Conservation (phyloP, 1,140 invertebrate genomes). For the Brachionus rotundiformis region DNA sequence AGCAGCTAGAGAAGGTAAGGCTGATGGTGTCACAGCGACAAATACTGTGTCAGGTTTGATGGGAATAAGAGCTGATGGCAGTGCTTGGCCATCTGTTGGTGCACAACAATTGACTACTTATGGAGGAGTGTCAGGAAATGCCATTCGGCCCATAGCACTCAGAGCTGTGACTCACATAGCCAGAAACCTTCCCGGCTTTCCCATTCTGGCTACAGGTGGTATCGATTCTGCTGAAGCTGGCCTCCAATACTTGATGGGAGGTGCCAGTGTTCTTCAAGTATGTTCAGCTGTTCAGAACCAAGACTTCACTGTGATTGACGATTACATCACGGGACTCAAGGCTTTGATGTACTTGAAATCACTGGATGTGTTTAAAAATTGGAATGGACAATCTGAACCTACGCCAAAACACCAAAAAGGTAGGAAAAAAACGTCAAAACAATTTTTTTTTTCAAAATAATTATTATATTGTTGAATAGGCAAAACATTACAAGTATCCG, state of each 20-base stretch:
- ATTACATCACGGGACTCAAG: slow-evolving; percentile 87
- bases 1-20: slow-evolving; percentile 84
- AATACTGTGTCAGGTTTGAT: slow-evolving; percentile 93
- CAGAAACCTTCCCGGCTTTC: slow-evolving; percentile 78
- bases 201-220: slow-evolving; percentile 89
- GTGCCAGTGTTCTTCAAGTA: slow-evolving; percentile 86
- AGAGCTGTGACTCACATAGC: slow-evolving; percentile 83
- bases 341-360: slow-evolving; percentile 80
- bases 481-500: slow-evolving; percentile 74
- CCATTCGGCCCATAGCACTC: slow-evolving; percentile 86
- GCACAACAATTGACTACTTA: slow-evolving; percentile 81
- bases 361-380: slow-evolving; percentile 70
- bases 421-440: background rate
- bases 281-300: slow-evolving; percentile 97
- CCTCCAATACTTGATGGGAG: slow-evolving; percentile 86
- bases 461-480: too few relatives aligned
- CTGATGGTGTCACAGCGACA: slow-evolving; percentile 90
- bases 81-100: slow-evolving; percentile 88
- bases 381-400: slow-evolving; percentile 92
- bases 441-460: background rate
- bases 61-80: slow-evolving; percentile 76
- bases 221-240: slow-evolving; percentile 92
- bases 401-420: slow-evolving; percentile 84
- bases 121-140: slow-evolving; percentile 93
- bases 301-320: slow-evolving; percentile 90